Evolutionary conservation across 37 sponge, comb jelly and placozoan genomes (phyloP), one percentile per base, ranked within the genome.

Genomic region (Aplysina aerophoba): DNA sequence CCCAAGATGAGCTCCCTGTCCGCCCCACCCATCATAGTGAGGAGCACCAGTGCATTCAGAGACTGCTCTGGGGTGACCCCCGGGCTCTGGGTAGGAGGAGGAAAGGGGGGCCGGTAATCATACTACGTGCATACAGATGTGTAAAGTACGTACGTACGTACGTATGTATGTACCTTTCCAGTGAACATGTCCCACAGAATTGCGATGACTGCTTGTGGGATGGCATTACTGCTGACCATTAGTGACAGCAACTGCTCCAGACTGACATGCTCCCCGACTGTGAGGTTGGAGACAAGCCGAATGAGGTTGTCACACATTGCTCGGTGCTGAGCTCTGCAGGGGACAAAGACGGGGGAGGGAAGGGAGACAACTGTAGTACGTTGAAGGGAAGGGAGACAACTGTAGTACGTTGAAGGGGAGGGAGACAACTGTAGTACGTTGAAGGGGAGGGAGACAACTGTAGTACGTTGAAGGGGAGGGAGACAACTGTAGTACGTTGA

Each of bases 211-310:
- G 85, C 62, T 6, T 40, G 81, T 20, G 92, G 41, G 37, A 96
- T 84, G 67, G 86, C 58, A 4, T 82, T 81, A 24, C 21, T 65
- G 69, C 81, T 72, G 66, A 92, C 67, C 59, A 97, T 83, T 0
- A 90, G 75, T 4, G 36, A 81, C 8, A 97, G 79, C 57, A 97
- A 59, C 64, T 89, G 81, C 73, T 97, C 90, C 50, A 97, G 59
- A 0, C 96, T 90, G 31, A 89, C 69, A 31, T 85, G 73, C 25
- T 97, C 92, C 14, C 94, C 96, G 0, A 68, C 3, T 15, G 89
- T 93, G 19, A 86, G 57, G 22, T 35, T 63, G 6, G 85, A 25
- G 0, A 79, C 66, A 25, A 97, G 84, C 17, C 30, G 30, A 50
- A 95, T 72, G 36, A 95, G 90, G 59, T 84, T 87, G 4, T 59